phyloP scores from a whole-genome alignment of 1,140 invertebrate species.

The Acromyrmex heyeri region DNA sequence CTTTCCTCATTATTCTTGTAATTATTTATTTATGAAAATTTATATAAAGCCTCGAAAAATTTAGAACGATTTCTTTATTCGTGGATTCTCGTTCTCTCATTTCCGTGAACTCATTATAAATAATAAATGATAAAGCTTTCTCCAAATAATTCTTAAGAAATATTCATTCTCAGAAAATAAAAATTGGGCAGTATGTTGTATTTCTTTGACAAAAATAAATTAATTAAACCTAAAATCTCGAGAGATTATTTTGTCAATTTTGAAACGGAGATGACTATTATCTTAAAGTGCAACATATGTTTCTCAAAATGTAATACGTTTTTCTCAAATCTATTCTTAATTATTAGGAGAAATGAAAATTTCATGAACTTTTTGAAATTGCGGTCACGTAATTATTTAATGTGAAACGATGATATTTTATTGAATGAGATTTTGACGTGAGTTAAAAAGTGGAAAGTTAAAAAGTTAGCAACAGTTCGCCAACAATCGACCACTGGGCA shows the following conservation, averaged over 20 bases:
- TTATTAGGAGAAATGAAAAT: background rate
- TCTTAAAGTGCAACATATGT: background rate
- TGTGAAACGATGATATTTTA: background rate
- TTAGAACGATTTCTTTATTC: background rate
- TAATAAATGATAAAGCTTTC: background rate
- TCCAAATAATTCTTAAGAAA: background rate
- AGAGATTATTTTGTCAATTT: conserved; percentile 5
- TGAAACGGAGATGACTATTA: background rate
- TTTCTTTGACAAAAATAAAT: background rate
- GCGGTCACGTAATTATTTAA: background rate
- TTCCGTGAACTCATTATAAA: background rate
- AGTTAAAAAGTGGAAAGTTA: background rate
- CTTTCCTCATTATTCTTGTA: background rate
- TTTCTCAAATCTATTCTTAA: background rate
- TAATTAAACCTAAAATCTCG: background rate
- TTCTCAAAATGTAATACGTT: background rate
- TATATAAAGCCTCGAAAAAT: background rate
- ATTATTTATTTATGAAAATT: conserved; percentile 9
- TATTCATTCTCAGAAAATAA: background rate
- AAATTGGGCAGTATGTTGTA: conserved; percentile 8
- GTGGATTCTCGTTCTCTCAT: background rate
- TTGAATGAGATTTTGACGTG: background rate
- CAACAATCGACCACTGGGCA: background rate
- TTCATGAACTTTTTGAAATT: background rate
- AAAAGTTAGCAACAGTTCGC: background rate